phyloP scores from a whole-genome alignment of 2,113 vertebrate species.

The Seriola quinqueradiata region DNA sequence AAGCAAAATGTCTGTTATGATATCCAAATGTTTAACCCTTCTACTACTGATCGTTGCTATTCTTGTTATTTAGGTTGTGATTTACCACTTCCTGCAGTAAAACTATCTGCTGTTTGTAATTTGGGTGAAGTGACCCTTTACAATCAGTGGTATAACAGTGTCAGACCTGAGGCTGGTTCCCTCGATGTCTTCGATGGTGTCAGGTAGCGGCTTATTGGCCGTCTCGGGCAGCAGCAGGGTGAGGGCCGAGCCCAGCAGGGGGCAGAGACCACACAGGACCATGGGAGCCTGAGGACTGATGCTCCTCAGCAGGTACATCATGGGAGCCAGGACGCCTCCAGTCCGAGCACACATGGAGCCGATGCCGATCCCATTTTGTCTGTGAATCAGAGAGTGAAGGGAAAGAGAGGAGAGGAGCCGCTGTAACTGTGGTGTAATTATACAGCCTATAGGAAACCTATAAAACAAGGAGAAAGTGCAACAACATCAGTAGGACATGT shows the following conservation, averaged over 20 bases:
- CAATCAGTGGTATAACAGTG: no score
- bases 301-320: conserved; percentile 71
- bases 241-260: conserved; percentile 76
- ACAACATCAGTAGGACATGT: no score
- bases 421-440: background rate
- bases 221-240: conserved; percentile 82
- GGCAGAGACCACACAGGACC: conserved; percentile 78
- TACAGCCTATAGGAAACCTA: background rate
- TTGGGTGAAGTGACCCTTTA: background rate
- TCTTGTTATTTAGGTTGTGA: no score
- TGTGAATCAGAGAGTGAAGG: conserved; percentile 24
- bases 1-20: no score
- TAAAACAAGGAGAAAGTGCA: no score
- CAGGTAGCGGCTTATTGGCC: conserved; percentile 73
- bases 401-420: background rate
- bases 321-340: conserved; percentile 77
- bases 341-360: conserved; percentile 80
- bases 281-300: conserved; percentile 73
- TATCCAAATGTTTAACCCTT: no score
- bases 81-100: no score
- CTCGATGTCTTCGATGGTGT: conserved; percentile 78
- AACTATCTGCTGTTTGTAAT: no score
- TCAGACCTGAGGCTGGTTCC: conserved; percentile 57
- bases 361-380: conserved; percentile 83
- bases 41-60: no score